Evolutionary conservation across 2,888 invertebrate genomes (phyloP), one percentile per base, ranked within the genome.

Genomic region (Homarus gammarus): DNA sequence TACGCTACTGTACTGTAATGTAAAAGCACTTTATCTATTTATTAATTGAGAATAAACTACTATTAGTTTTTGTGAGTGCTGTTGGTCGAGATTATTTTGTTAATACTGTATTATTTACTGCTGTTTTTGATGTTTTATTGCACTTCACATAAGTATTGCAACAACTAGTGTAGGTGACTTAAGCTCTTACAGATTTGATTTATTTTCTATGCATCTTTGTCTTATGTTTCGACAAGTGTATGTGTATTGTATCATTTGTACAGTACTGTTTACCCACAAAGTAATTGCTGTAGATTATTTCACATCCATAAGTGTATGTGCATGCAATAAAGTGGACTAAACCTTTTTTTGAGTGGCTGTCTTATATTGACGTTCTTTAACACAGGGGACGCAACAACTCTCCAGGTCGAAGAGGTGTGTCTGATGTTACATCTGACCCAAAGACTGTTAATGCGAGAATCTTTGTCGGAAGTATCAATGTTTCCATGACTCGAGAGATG

Each of bases 381-480:
- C 36, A 33, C 82, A 87, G 87, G 73, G 83, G 77, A 10, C 81
- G 87, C 2, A 83, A 84, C 40, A 49, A 38, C n/a, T 84, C 79
- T 22, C 84, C 90, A 18, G 51, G 56, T 33, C 84, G 84, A 22
- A 49, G 84, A 73, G 90, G 82, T 36, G 77, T 87, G 36, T 84
- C 87, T 15, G 90, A 90, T 49, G 75, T 87, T 12, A 91, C 91
- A 31, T 87, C 90, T 40, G 91, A 91, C 49, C 91, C 91, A 18
- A 68, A 84, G 49, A 91, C 90, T n/a, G 87, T 90, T 12, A 85
- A 84, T 82, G 90, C 91, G 27, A 64, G 91, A 22, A 90, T 91
- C 68, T 91, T 91, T 87, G 90, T 91, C 51, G 91, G 91, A 18
- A 87, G 91, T 64, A 87, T 91, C 64, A 79, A 73, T 78, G 83